Percentiles rank a stretch among this genome's conserved stretches.
phyloP scores from a whole-genome alignment of 2,888 invertebrate genomes.

The Ferdinandea cuprea region DNA sequence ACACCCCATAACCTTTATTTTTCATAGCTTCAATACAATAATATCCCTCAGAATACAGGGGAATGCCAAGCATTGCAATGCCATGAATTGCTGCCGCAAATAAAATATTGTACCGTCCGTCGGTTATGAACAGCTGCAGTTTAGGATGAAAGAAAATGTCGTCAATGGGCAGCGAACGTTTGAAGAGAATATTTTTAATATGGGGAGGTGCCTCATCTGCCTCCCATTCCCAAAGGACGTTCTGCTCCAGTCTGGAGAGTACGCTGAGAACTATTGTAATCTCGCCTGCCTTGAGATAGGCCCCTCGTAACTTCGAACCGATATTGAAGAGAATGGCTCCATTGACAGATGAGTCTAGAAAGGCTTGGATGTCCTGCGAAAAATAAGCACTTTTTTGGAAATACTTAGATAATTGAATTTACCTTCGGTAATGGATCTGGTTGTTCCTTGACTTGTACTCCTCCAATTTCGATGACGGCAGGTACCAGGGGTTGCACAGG shows the following conservation, averaged over 20 bases:
- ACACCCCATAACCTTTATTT: constrained; percentile 78
- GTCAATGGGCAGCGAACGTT: not conserved
- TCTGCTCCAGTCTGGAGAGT: constrained; percentile 85
- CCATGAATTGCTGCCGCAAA: constrained; percentile 23
- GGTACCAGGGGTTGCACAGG: constrained; percentile 79
- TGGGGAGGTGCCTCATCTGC: constrained; percentile 79
- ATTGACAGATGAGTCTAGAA: constrained; percentile 81
- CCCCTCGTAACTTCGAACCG: constrained; percentile 81
- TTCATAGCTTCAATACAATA: constrained; percentile 77
- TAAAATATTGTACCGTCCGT: constrained; percentile 18
- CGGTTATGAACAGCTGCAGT: constrained; percentile 37
- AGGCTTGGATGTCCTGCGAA: constrained; percentile 80
- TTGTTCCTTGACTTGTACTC: constrained; percentile 79
- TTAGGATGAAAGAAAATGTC: constrained; percentile 75
- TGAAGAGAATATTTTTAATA: constrained; percentile 14
- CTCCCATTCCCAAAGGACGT: constrained; percentile 89
- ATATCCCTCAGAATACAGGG: constrained; percentile 78
- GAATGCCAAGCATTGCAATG: constrained; percentile 46
- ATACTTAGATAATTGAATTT: too few species aligned
- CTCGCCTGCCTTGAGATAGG: constrained; percentile 83
- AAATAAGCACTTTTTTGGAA: not conserved
- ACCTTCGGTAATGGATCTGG: constrained; percentile 76
- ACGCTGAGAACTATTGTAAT: constrained; percentile 84
- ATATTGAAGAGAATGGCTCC: constrained; percentile 83
- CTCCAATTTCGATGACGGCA: constrained; percentile 80